A percentile compares a stretch with the other conserved stretches of the same genome.
Conservation (phyloP, 2,797 vertebrate species). For the Eulemur rubriventer region DNA sequence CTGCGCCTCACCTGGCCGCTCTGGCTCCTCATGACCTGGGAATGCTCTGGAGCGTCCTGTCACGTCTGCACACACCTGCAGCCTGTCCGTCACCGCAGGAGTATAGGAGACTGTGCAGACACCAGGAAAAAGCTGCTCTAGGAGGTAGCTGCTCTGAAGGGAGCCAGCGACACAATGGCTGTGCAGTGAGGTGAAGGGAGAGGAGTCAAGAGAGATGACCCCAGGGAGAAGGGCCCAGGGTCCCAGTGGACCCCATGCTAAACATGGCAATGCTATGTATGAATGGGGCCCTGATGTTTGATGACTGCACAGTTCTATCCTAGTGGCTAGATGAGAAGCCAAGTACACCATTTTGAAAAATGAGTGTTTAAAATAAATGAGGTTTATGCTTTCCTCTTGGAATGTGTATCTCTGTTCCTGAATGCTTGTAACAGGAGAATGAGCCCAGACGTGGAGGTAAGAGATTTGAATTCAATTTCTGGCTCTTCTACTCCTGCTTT, state of each 20-base stretch:
- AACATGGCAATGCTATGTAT: neutral
- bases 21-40: neutral
- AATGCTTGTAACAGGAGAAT: neutral
- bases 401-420: neutral
- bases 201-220: neutral
- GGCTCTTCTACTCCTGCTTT: neutral
- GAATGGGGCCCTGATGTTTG: neutral
- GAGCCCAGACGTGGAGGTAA: neutral
- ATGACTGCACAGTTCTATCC: neutral
- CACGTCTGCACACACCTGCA: neutral
- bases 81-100: neutral
- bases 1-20: neutral
- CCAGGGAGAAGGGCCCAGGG: neutral
- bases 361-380: neutral
- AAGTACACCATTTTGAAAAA: neutral
- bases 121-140: neutral
- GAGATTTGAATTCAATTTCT: neutral
- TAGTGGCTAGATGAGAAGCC: neutral
- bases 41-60: neutral
- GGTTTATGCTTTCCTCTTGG: neutral
- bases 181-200: neutral
- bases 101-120: neutral
- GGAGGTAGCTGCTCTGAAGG: neutral
- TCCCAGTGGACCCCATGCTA: neutral
- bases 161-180: neutral